Percentiles rank a stretch among this genome's conserved stretches.
Conservation (phyloP, 2,797 vertebrate genomes). For the Pempheris klunzingeri region DNA sequence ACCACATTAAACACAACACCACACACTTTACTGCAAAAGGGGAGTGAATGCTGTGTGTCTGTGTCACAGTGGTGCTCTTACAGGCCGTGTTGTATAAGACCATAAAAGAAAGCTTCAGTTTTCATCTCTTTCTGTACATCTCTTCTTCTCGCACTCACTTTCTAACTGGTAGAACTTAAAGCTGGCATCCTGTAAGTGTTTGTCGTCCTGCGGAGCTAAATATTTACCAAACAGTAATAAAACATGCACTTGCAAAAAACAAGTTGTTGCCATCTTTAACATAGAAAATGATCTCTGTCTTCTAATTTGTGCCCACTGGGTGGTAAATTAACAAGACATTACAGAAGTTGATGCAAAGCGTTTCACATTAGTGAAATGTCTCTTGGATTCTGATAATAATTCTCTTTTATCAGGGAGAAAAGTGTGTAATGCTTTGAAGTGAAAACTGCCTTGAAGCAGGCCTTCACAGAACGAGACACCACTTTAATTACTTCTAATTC, state of each 20-base stretch:
- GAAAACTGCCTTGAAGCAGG: slow-evolving; percentile 54
- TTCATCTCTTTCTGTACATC: slow-evolving; percentile 11
- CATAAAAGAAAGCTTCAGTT: slow-evolving; percentile 42
- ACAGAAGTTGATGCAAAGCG: slow-evolving; percentile 65
- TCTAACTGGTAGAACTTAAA: slow-evolving; percentile 10
- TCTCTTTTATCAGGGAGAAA: slow-evolving; percentile 64
- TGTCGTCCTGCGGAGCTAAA: background rate
- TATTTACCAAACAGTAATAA: background rate
- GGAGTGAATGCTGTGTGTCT: slow-evolving; percentile 15
- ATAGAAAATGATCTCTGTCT: background rate
- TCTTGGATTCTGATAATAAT: slow-evolving; percentile 56
- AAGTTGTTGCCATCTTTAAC: background rate
- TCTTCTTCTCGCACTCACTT: background rate
- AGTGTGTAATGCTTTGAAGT: slow-evolving; percentile 62
- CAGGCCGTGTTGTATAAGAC: slow-evolving; percentile 29
- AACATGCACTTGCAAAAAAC: background rate
- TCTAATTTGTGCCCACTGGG: slow-evolving; percentile 29
- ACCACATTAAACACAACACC: slow-evolving; percentile 47
- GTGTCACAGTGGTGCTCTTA: slow-evolving; percentile 47
- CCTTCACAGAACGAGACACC: slow-evolving; percentile 49
- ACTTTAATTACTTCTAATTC: slow-evolving; percentile 63
- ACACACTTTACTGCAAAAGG: slow-evolving; percentile 33
- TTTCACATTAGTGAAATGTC: slow-evolving; percentile 64
- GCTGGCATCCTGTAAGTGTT: background rate
- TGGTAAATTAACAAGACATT: slow-evolving; percentile 44